Conservation (phyloP, 2,113 vertebrate genomes). For the Aegithalos caudatus region DNA sequence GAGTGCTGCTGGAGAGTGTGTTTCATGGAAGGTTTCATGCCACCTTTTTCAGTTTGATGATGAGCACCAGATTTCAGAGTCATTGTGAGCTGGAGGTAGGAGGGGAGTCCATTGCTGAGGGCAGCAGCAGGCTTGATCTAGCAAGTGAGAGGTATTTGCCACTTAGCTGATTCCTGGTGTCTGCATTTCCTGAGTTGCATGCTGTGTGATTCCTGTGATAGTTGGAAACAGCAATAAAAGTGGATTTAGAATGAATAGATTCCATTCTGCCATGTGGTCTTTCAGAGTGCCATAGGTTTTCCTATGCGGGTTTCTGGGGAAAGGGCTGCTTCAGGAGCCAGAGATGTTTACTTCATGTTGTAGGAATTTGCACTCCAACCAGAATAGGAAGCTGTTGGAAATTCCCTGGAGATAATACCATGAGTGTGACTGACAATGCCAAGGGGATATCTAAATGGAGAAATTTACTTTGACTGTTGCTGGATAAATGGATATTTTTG, state of each 20-base stretch:
- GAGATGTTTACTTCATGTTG: background rate
- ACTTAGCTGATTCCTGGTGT: slow-evolving; percentile 43
- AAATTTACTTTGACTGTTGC: background rate
- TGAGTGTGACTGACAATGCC: background rate
- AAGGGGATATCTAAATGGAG: background rate
- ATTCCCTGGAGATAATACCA: background rate
- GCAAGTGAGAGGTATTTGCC: slow-evolving; percentile 22
- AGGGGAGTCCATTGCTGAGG: slow-evolving; percentile 3
- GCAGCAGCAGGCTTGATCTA: slow-evolving; percentile 27
- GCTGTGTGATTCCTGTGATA: slow-evolving; percentile 20
- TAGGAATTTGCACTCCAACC: slow-evolving; percentile 1
- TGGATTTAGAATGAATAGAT: slow-evolving; percentile 23
- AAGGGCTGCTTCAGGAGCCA: background rate
- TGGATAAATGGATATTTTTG: background rate
- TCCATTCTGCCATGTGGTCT: slow-evolving; percentile 1
- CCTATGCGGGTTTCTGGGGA: background rate
- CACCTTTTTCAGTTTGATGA: background rate
- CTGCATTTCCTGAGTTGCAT: slow-evolving; percentile 9
- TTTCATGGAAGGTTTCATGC: background rate
- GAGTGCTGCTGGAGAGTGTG: background rate
- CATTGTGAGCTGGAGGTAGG: background rate
- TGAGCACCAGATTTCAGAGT: slow-evolving; percentile 11
- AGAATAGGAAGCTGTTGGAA: background rate
- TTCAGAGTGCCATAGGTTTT: slow-evolving; percentile 1
- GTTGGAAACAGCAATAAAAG: slow-evolving; percentile 42